Conservation (phyloP, 1,140 invertebrate genomes). For the Macrotrachela quadricornifera region DNA sequence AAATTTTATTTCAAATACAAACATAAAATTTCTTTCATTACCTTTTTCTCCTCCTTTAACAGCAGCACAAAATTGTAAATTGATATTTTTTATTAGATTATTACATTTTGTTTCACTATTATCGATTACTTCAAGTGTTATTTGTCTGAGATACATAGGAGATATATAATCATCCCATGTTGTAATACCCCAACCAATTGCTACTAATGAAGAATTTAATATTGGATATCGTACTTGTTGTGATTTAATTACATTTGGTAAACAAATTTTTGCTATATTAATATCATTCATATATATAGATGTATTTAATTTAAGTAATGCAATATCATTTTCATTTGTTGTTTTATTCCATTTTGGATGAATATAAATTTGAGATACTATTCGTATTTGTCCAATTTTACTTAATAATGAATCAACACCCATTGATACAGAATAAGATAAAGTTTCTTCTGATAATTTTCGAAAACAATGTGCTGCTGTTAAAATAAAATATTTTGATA, state of each 20-base stretch:
- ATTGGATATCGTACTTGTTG: neutral
- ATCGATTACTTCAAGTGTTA: neutral
- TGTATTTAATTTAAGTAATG: neutral
- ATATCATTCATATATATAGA: neutral
- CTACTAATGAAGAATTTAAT: neutral
- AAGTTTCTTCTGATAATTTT: too few species aligned
- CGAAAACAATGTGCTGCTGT: constrained; percentile 48
- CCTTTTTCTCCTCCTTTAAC: neutral
- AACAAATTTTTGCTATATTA: neutral
- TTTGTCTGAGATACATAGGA: neutral
- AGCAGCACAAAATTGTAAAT: neutral
- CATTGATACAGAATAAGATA: too few species aligned
- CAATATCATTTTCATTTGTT: neutral
- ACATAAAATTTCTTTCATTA: neutral
- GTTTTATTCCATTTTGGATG: too few species aligned
- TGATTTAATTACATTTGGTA: neutral
- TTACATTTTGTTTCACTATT: neutral
- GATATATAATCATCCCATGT: too few species aligned
- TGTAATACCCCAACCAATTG: neutral
- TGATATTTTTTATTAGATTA: neutral
- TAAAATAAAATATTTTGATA: constrained; percentile 44
- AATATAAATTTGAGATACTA: too few species aligned
- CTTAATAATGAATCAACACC: too few species aligned
- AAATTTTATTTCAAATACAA: too few species aligned
- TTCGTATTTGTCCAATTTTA: too few species aligned